Conservation (phyloP, 2,113 vertebrate species). For the Phylloscopus trochilus region DNA sequence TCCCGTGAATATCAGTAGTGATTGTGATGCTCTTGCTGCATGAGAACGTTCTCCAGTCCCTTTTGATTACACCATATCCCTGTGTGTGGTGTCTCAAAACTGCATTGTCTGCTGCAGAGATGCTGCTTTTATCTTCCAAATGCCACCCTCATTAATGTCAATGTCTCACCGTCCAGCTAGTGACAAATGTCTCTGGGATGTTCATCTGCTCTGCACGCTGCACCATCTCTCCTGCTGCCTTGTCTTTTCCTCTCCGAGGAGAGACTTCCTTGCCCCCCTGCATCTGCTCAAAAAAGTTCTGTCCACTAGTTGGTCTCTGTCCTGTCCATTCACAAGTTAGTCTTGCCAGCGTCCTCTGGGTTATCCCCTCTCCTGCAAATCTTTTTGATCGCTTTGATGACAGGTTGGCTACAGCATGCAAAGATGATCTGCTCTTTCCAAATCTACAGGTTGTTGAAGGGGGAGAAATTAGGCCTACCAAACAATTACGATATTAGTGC, state of each 20-base stretch:
- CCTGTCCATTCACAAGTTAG: not conserved
- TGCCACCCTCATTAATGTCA: slow-evolving; percentile 61
- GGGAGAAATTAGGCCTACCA: not conserved
- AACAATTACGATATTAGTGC: not conserved
- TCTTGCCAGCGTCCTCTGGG: not conserved
- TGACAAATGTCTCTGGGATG: slow-evolving; percentile 11
- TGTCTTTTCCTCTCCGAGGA: not conserved
- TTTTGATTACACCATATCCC: slow-evolving; percentile 13
- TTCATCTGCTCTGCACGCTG: slow-evolving; percentile 5
- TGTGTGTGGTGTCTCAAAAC: not conserved
- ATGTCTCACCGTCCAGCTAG: not conserved
- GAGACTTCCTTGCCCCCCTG: not conserved
- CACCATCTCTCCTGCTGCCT: not conserved
- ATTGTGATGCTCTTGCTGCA: not conserved
- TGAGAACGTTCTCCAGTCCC: not conserved
- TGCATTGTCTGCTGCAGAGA: slow-evolving; percentile 31
- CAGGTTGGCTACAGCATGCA: not conserved
- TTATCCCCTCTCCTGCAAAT: not conserved
- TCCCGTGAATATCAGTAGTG: not conserved
- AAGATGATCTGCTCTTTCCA: not conserved
- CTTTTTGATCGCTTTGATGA: not conserved
- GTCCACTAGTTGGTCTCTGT: not conserved
- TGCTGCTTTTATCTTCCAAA: slow-evolving; percentile 57
- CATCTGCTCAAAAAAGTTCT: not conserved
- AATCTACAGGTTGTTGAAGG: not conserved